Evolutionary conservation across 2,113 vertebrate species (phyloP), one percentile per base, ranked within the genome.

Genomic region (Pachypanchax playfairii): DNA sequence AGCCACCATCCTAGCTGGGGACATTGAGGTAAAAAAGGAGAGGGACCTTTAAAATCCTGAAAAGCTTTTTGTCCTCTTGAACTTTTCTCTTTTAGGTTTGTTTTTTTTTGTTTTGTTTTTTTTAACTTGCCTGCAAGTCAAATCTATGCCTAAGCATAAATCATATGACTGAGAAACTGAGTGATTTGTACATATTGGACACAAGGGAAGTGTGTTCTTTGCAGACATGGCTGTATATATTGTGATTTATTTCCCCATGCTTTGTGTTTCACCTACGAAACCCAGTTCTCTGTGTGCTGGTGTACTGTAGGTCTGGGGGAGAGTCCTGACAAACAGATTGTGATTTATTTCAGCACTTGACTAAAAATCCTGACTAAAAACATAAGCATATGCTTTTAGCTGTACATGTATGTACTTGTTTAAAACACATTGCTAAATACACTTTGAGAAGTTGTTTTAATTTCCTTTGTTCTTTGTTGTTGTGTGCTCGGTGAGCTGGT

Each of bases 11-110:
- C 85, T 98, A 86, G 96, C 96, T 2, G 96, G 95, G 78, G 96
- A 98, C 65, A 94, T 98, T 70, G 97, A 96, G 90, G 96, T 98
- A 72, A 98, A 98, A 91, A 98, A 98, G 84, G 96, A 98, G 88
- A 92, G 95, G 75, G 96, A 98, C 93, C 94, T 96, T 64, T 98
- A 91, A 97, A 59, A 26, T 1, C 25, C 14, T 41, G 39, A 14
- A 24, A 47, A 13, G 56, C 44, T 38, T 38, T 38, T 35, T 29
- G 28, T 29, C 28, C 8, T 29, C 8, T 7, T 29, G 7, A 29
- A 4, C 28, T 31, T 54, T 13, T 50, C 53, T 47, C 47, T 88
- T 93, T 71, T 60, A 52, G 46, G 24, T 47, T 50, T 38, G 67
- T 75, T 35, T 82, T 82, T 80, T 65, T 36, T 70, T 68, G 72